These are phyloP conservation scores for Acyrthosiphon pisum DNA, from an alignment of 1,140 invertebrate species.

Conservation along the genomic window DNA sequence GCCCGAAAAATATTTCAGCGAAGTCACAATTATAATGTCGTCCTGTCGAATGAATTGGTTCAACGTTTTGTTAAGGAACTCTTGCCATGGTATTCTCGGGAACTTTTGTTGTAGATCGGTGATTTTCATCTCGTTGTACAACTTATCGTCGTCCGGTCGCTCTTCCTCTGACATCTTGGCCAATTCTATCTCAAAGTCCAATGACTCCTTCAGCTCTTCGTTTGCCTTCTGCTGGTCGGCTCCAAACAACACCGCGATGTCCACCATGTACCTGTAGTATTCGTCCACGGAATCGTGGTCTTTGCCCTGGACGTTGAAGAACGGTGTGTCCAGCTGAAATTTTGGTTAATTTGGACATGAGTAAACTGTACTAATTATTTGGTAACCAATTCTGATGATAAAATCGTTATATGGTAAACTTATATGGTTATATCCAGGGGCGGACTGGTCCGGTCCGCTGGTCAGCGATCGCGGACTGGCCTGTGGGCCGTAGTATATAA, in stretches of 20 bases:
- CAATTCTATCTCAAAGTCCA: constrained; percentile 90
- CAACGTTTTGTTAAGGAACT: constrained; percentile 81
- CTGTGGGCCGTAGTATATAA: too few relatives aligned
- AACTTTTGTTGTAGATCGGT: constrained; percentile 76
- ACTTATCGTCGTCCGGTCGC: constrained; percentile 87
- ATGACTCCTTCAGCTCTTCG: constrained; percentile 79
- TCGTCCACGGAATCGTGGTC: constrained; percentile 78
- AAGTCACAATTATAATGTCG: constrained; percentile 81
- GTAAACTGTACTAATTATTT: too few relatives aligned
- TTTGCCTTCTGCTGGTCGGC: constrained; percentile 75
- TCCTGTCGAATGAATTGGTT: constrained; percentile 70
- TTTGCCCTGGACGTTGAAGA: constrained; percentile 83
- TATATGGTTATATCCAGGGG: too few relatives aligned
- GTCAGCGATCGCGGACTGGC: too few relatives aligned
- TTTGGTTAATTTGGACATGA: too few relatives aligned
- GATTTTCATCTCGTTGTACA: constrained; percentile 84
- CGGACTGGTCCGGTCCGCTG: too few relatives aligned
- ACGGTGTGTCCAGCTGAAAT: constrained; percentile 86
- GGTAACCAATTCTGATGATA: too few relatives aligned
- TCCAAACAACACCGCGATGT: constrained; percentile 86
- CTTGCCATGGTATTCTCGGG: constrained; percentile 79
- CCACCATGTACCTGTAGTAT: constrained; percentile 85
- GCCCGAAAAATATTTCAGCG: constrained; percentile 76
- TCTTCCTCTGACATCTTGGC: constrained; percentile 97
- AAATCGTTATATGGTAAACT: too few relatives aligned